phyloP scores from a whole-genome alignment of 2,113 vertebrate genomes.

The Gopherus flavomarginatus region DNA sequence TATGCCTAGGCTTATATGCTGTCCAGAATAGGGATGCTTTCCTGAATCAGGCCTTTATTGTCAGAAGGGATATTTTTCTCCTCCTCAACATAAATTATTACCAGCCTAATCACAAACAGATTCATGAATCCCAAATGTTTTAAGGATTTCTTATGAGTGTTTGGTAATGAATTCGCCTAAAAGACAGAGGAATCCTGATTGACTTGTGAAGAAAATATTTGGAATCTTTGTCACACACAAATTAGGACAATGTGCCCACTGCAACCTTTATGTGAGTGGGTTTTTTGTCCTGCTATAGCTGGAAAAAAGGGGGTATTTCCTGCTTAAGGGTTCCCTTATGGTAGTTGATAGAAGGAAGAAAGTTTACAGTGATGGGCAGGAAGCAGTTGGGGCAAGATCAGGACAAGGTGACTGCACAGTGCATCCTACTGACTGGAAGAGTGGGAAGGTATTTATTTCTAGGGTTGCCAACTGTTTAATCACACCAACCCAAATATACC shows the following conservation, averaged over 20 bases:
- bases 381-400: background rate
- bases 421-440: background rate
- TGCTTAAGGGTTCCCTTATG: background rate
- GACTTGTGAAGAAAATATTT: background rate
- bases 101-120: background rate
- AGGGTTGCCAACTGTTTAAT: too few relatives aligned
- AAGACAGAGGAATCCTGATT: background rate
- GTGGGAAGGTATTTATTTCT: background rate
- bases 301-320: background rate
- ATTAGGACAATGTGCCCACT: background rate
- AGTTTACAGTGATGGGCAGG: background rate
- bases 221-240: background rate
- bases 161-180: background rate
- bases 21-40: background rate
- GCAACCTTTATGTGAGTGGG: background rate
- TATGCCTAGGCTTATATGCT: background rate
- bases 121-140: background rate
- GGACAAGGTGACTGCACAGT: background rate
- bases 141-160: background rate
- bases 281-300: background rate
- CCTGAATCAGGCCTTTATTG: background rate
- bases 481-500: too few relatives aligned
- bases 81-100: background rate
- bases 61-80: background rate
- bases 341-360: background rate